A percentile compares a stretch with the other conserved stretches of the same genome.
Evolutionary conservation across 2,113 vertebrate genomes (phyloP).

Genomic region (Oryzias melastigma): DNA sequence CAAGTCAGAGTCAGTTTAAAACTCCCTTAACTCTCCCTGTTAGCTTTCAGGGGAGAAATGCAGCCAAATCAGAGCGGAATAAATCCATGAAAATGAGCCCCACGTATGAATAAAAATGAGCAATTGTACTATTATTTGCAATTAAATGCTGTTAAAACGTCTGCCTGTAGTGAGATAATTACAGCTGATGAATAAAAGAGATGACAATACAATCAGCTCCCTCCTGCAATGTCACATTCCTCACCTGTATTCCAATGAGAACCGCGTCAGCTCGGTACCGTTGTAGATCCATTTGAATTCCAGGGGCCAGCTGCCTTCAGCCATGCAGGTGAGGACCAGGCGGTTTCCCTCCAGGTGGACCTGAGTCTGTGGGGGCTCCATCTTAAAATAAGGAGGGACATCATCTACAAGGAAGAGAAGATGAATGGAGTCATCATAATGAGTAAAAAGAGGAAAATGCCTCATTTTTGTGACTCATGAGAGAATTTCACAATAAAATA

Average conservation of each 20-base stretch:
- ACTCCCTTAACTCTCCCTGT: slow-evolving; percentile 62
- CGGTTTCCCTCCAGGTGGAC: slow-evolving; percentile 96
- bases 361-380: slow-evolving; percentile 91
- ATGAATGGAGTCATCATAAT: not conserved
- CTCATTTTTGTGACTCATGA: slow-evolving; percentile 2
- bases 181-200: slow-evolving; percentile 38
- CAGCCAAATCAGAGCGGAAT: slow-evolving; percentile 68
- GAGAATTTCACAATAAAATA: slow-evolving; percentile 43
- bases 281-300: slow-evolving; percentile 99
- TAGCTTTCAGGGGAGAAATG: slow-evolving; percentile 56
- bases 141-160: slow-evolving; percentile 68
- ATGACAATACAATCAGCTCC: slow-evolving; percentile 23
- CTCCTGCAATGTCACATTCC: slow-evolving; percentile 9
- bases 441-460: not conserved
- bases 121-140: slow-evolving; percentile 72
- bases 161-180: slow-evolving; percentile 57
- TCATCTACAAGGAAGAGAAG: slow-evolving; percentile 78
- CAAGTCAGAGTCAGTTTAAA: slow-evolving; percentile 64
- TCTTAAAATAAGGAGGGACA: slow-evolving; percentile 96
- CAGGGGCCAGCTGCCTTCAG: slow-evolving; percentile 97
- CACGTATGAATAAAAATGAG: slow-evolving; percentile 66
- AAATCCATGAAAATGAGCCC: slow-evolving; percentile 68
- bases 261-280: slow-evolving; percentile 88
- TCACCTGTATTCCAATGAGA: slow-evolving; percentile 96
- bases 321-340: slow-evolving; percentile 98